Conservation (phyloP, 2,113 vertebrate species). For the Danionella cerebrum region DNA sequence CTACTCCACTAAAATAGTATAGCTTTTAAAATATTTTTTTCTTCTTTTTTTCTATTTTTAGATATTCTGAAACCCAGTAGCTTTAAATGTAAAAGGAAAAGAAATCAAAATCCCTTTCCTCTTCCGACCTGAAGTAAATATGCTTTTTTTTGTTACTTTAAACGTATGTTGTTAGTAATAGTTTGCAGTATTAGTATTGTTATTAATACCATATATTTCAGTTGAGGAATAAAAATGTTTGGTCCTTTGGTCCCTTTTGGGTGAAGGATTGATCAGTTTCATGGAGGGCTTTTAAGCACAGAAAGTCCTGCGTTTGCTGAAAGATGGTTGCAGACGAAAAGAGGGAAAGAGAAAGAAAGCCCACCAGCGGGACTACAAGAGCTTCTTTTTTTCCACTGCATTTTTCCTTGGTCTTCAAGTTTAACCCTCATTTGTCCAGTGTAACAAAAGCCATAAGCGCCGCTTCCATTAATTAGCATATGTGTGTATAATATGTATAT, state of each 20-base stretch:
- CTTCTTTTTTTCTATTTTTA: constrained; percentile 55
- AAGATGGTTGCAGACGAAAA: constrained; percentile 59
- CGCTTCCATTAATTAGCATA: constrained; percentile 60
- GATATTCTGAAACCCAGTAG: constrained; percentile 70
- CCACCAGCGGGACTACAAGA: constrained; percentile 60
- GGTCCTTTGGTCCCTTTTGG: constrained; percentile 77
- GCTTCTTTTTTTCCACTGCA: constrained; percentile 56
- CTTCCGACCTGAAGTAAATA: constrained; percentile 69
- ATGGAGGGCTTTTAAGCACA: constrained; percentile 66
- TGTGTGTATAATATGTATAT: constrained; percentile 75
- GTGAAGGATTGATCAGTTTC: constrained; percentile 70
- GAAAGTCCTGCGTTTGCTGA: constrained; percentile 65
- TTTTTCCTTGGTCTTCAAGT: constrained; percentile 70
- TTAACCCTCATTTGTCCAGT: constrained; percentile 78
- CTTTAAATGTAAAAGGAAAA: constrained; percentile 70
- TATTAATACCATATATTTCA: constrained; percentile 71
- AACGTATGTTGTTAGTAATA: constrained; percentile 69
- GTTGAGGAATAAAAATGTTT: constrained; percentile 77
- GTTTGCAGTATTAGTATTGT: constrained; percentile 70
- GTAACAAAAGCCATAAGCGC: constrained; percentile 70
- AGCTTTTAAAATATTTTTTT: constrained; percentile 59
- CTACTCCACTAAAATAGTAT: constrained; percentile 73
- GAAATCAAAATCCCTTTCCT: constrained; percentile 57
- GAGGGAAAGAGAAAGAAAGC: constrained; percentile 63
- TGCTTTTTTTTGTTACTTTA: constrained; percentile 60